Percentiles rank a stretch among this genome's conserved stretches.
Evolutionary conservation across 2,888 invertebrate genomes (phyloP).

Genomic region (Hypolimnas misippus): DNA sequence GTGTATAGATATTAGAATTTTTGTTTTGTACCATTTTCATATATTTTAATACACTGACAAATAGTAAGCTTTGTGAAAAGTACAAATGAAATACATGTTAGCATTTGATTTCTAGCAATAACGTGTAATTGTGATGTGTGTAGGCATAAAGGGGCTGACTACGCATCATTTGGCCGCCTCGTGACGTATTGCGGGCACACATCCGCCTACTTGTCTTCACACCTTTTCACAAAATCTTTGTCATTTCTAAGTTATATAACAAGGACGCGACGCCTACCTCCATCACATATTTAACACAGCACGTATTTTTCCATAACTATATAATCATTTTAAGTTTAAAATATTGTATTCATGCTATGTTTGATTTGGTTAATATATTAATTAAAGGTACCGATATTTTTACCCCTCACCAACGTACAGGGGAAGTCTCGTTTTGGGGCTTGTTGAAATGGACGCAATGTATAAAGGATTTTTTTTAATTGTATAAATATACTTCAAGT

Average conservation of each 20-base stretch:
- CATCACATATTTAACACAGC: not conserved
- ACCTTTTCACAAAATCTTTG: constrained; percentile 9
- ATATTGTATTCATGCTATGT: too few relatives aligned
- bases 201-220: constrained; percentile 7
- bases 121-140: constrained; percentile 9
- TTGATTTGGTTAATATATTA: too few relatives aligned
- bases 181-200: constrained; percentile 9
- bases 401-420: too few relatives aligned
- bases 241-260: constrained; percentile 15
- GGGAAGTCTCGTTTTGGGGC: too few relatives aligned
- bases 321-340: not conserved
- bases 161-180: constrained; percentile 5
- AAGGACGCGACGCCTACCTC: not conserved
- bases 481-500: too few relatives aligned
- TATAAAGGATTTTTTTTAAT: too few relatives aligned
- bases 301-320: not conserved
- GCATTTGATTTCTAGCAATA: not conserved
- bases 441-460: too few relatives aligned
- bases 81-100: not conserved
- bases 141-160: not conserved
- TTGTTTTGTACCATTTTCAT: too few relatives aligned
- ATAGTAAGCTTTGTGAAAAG: too few relatives aligned
- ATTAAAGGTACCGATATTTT: too few relatives aligned
- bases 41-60: too few relatives aligned
- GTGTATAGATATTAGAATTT: too few relatives aligned